Evolutionary conservation across 1,140 invertebrate genomes (phyloP).

Genomic region (Scaptomyza graminum): DNA sequence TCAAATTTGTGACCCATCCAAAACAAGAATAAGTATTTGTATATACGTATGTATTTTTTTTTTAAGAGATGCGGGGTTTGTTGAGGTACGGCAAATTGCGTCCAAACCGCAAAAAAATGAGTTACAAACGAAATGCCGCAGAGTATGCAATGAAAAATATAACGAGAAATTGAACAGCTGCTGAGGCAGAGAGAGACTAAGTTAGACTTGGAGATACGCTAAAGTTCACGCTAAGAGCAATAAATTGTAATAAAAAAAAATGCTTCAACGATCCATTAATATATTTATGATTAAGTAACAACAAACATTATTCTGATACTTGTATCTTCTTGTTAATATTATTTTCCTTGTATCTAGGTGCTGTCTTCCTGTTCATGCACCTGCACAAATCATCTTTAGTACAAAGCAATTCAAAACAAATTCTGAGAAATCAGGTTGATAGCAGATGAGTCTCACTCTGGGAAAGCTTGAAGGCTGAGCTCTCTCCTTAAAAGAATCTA

Average conservation of each 20-base stretch:
- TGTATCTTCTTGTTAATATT: too few relatives aligned
- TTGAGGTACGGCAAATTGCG: constrained; percentile 24
- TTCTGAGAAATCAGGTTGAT: not conserved
- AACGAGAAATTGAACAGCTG: constrained; percentile 3
- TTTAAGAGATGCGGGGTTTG: too few relatives aligned
- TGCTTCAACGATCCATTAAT: too few relatives aligned
- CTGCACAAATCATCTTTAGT: too few relatives aligned
- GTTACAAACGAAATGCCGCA: constrained; percentile 73
- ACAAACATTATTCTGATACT: too few relatives aligned
- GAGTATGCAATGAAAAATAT: constrained; percentile 73
- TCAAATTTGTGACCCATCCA: constrained; percentile 62
- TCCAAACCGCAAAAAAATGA: constrained; percentile 46
- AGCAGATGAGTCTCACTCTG: not conserved
- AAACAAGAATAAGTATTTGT: constrained; percentile 11
- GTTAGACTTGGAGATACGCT: too few relatives aligned
- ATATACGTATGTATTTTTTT: constrained; percentile 10
- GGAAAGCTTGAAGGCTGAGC: not conserved
- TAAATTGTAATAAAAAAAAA: too few relatives aligned
- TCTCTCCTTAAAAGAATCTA: constrained; percentile 31
- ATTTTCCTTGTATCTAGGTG: too few relatives aligned
- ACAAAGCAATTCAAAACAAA: not conserved
- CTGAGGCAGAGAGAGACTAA: not conserved
- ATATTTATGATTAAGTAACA: too few relatives aligned
- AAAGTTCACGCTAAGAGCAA: too few relatives aligned
- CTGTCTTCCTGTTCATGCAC: too few relatives aligned